phyloP scores from a whole-genome alignment of 2,888 invertebrate species.

The Pheosia tremula region DNA sequence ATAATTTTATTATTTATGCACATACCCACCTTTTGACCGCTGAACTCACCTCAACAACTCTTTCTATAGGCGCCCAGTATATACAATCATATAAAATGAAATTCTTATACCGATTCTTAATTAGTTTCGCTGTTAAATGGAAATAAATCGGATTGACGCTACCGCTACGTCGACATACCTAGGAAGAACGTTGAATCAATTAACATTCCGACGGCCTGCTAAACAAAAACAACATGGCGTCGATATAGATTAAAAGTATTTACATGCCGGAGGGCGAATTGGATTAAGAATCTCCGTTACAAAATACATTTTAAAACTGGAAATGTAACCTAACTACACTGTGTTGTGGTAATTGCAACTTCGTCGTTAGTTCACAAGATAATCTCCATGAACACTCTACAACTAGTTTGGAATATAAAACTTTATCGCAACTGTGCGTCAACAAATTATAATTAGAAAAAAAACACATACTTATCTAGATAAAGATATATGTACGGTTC shows the following conservation, averaged over 20 bases:
- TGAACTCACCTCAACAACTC: constrained; percentile 24
- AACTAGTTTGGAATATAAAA: background rate
- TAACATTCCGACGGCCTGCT: constrained; percentile 21
- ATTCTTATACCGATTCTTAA: constrained; percentile 19
- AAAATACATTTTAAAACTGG: constrained; percentile 33
- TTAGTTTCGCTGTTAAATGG: background rate
- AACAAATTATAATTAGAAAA: too few species aligned
- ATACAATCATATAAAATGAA: constrained; percentile 11
- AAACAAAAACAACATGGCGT: constrained; percentile 24
- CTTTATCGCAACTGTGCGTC: background rate
- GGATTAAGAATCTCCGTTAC: constrained; percentile 25
- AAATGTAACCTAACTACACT: constrained; percentile 25
- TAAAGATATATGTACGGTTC: too few species aligned
- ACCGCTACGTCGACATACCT: background rate
- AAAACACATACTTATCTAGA: too few species aligned
- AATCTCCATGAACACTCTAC: constrained; percentile 10
- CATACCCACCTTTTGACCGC: constrained; percentile 31
- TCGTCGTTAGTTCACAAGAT: constrained; percentile 34
- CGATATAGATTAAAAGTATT: constrained; percentile 33
- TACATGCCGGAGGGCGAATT: constrained; percentile 24
- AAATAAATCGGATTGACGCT: constrained; percentile 3
- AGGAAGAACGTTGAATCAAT: constrained; percentile 18
- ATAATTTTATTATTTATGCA: constrained; percentile 46
- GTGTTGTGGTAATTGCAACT: constrained; percentile 26
- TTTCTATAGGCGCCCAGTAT: constrained; percentile 28